Percentiles rank a stretch among this genome's conserved stretches.
These are phyloP conservation scores for Cossypha dichroa DNA, from an alignment of 2,797 vertebrate genomes.

Conservation along the genomic window DNA sequence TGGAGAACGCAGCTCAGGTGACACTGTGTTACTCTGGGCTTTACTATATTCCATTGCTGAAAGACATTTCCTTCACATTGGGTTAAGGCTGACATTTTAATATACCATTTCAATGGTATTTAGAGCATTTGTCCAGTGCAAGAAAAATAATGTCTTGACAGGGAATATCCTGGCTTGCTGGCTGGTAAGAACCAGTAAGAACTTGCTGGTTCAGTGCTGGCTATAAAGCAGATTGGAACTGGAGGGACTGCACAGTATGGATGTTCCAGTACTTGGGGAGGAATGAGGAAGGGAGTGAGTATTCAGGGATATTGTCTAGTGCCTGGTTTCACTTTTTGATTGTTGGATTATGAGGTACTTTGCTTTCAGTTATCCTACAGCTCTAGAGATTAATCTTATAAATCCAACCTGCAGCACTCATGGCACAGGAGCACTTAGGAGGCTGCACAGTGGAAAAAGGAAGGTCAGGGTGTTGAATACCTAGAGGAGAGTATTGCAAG, in stretches of 20 bases:
- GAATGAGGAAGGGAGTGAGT: background rate
- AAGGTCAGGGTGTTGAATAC: background rate
- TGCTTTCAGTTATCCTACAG: background rate
- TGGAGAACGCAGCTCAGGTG: background rate
- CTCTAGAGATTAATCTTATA: background rate
- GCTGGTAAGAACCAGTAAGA: background rate
- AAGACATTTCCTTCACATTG: background rate
- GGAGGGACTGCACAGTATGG: background rate
- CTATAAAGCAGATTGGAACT: background rate
- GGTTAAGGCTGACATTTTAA: background rate
- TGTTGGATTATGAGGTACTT: background rate
- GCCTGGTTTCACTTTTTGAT: background rate
- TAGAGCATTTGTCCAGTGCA: background rate
- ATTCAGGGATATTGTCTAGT: background rate
- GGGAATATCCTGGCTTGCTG: background rate
- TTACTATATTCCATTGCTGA: background rate
- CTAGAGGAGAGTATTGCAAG: background rate
- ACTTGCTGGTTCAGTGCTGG: background rate
- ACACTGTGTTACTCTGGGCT: background rate
- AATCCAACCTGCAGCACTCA: background rate
- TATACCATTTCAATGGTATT: background rate
- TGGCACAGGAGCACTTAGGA: background rate
- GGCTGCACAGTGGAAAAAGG: background rate
- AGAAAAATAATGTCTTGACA: background rate
- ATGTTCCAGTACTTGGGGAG: background rate